Conservation (phyloP, 1,140 invertebrate genomes). For the Parapsyche elsis region DNA sequence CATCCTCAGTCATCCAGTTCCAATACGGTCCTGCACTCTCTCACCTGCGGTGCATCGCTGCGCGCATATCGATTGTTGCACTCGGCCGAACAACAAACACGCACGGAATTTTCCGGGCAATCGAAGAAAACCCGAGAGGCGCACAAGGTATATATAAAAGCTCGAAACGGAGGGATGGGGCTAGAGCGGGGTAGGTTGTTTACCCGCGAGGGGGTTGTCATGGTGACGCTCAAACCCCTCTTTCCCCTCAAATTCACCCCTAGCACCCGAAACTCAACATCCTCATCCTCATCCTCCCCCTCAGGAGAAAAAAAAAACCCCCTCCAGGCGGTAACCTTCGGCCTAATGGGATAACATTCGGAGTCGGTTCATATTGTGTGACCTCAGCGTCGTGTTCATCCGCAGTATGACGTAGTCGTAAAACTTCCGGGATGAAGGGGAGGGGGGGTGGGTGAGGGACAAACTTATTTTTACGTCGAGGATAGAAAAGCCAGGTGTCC, state of each 20-base stretch:
- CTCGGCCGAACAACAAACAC: conserved; percentile 16
- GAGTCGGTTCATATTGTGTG: conserved; percentile 50
- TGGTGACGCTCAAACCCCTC: conserved; percentile 44
- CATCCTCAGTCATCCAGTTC: background rate
- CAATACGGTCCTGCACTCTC: background rate
- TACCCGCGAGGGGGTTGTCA: conserved; percentile 54
- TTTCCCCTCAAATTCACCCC: background rate
- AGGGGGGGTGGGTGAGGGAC: conserved; percentile 14
- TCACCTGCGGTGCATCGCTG: background rate
- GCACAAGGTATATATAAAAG: no score
- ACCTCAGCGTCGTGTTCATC: conserved; percentile 46
- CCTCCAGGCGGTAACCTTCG: conserved; percentile 37
- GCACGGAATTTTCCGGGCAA: conserved; percentile 54
- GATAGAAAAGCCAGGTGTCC: background rate
- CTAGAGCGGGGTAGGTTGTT: conserved; percentile 43
- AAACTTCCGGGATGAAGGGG: conserved; percentile 43
- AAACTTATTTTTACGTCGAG: conserved; percentile 14
- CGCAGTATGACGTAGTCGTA: conserved; percentile 53
- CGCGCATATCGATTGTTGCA: conserved; percentile 36
- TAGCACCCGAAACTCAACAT: background rate
- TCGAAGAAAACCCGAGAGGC: conserved; percentile 49
- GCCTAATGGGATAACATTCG: conserved; percentile 50
- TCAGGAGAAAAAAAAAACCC: background rate
- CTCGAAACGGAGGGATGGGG: background rate
- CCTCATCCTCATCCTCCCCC: background rate